Percentiles rank a stretch among this genome's conserved stretches.
These are phyloP conservation scores for Cheilosia vernalis DNA, from an alignment of 2,888 invertebrate species.

Conservation along the genomic window DNA sequence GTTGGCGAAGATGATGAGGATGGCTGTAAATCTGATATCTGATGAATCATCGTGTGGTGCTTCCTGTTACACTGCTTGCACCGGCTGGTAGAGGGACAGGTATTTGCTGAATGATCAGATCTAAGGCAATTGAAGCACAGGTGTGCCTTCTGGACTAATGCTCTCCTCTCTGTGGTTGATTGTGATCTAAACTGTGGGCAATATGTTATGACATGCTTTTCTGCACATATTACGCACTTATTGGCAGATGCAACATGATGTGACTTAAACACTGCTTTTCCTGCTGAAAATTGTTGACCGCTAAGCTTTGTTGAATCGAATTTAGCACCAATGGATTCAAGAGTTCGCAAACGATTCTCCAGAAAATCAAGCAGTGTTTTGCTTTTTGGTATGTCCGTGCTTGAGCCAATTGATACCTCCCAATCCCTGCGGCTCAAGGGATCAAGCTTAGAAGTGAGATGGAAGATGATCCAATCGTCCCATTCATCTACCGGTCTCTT, in stretches of 20 bases:
- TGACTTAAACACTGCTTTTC: too few species aligned
- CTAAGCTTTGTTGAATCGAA: neutral
- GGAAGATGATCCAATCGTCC: neutral
- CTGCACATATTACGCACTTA: neutral
- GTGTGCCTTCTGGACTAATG: conserved; percentile 10
- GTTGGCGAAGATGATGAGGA: neutral
- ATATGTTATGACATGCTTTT: conserved; percentile 7
- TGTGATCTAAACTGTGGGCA: conserved; percentile 2
- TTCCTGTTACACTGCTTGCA: conserved; percentile 1
- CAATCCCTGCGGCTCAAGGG: neutral
- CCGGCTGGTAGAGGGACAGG: neutral
- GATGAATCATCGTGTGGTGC: conserved; percentile 2
- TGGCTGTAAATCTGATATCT: neutral
- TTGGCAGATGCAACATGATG: neutral
- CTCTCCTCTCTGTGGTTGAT: neutral
- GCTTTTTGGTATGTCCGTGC: neutral
- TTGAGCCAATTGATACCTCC: neutral
- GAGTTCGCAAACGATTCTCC: neutral
- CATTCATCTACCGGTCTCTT: neutral
- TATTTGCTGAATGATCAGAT: conserved; percentile 12
- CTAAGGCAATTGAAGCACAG: conserved; percentile 7
- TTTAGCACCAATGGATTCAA: neutral
- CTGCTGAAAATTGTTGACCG: too few species aligned
- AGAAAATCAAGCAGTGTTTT: neutral
- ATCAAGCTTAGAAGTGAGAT: conserved; percentile 3